phyloP scores from a whole-genome alignment of 2,113 vertebrate genomes.

The Canis aureus region DNA sequence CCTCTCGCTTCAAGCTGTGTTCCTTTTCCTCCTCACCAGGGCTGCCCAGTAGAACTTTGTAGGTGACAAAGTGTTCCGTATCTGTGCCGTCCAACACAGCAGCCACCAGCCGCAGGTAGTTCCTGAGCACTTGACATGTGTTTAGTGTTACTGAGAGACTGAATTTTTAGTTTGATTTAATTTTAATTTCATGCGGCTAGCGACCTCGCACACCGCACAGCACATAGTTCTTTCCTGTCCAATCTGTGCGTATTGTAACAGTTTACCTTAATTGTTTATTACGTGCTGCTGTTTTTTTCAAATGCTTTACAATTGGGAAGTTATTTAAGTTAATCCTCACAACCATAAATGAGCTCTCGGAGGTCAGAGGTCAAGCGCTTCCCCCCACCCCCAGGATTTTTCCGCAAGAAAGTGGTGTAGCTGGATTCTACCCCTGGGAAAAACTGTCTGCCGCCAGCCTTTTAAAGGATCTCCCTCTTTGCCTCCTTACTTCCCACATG shows the following conservation, averaged over 20 bases:
- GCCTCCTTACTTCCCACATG: not conserved
- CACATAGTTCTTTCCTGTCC: no score
- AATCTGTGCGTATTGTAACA: not conserved
- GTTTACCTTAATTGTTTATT: not conserved
- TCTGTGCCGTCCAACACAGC: not conserved
- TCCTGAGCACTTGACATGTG: not conserved
- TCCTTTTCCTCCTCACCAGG: not conserved
- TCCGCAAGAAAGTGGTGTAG: not conserved
- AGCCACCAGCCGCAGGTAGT: not conserved
- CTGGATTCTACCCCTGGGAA: not conserved
- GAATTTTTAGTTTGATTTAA: not conserved
- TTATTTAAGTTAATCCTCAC: not conserved
- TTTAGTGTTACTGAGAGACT: not conserved
- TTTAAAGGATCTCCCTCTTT: not conserved
- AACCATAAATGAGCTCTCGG: not conserved
- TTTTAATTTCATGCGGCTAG: not conserved
- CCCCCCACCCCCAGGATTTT: not conserved
- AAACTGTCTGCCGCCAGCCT: not conserved
- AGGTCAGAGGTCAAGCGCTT: not conserved
- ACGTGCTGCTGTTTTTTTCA: not conserved
- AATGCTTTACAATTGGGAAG: not conserved
- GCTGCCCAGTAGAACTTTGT: not conserved
- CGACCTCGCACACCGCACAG: no score
- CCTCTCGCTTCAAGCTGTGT: not conserved
- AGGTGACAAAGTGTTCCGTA: accelerated